Base-by-base conservation (phyloP, 2,888 invertebrate species). In the Tetragonula carbonaria region DNA sequence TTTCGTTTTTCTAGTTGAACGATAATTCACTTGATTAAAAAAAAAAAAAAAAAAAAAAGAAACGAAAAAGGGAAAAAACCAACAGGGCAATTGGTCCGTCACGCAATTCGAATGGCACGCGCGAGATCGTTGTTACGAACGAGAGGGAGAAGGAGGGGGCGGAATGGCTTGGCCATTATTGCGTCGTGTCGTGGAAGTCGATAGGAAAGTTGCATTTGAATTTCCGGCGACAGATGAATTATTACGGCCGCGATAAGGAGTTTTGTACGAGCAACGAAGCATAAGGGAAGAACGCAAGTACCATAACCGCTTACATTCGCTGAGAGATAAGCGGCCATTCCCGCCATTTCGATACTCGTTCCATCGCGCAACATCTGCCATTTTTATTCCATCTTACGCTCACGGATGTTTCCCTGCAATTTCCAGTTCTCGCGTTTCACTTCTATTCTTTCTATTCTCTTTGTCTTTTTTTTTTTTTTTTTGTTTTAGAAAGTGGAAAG, bases 251-350 rank as follows among this genome's bases (percentile, higher is more conserved):
- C 75, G 82, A 83, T 81, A 83, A 78, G 72, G 75, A 62, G 21
- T 18, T 13, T 33, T 53, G 21, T 38, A 72, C 72, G 33, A 72
- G 67, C 75, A 57, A 73, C 23, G 82, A 81, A 83, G 57, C 82
- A 68, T 63, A 73, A 72, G 63, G 67, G 72, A 68, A 45, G 57
- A 72, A 68, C 80, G 72, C 67, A 21, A 63, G 66, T 55, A 53
- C 74, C 71, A 72, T 82, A 82, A 82, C 82, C 81, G 70, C 59
- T 81, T 72, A 55, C 82, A 59, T 75, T 81, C 33, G 18, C 71
- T n/a, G 28, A 75, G 82, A 75, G 82, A 82, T 82, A 82, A 81
- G 75, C 53, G 53, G 51, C 38, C 16, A 67, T 13, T 14, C 18
- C 13, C 59, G 66, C n/a, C 13, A 67, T 67, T 67, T 68, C 72